phyloP scores from a whole-genome alignment of 2,113 vertebrate genomes.

The Sus scrofa region DNA sequence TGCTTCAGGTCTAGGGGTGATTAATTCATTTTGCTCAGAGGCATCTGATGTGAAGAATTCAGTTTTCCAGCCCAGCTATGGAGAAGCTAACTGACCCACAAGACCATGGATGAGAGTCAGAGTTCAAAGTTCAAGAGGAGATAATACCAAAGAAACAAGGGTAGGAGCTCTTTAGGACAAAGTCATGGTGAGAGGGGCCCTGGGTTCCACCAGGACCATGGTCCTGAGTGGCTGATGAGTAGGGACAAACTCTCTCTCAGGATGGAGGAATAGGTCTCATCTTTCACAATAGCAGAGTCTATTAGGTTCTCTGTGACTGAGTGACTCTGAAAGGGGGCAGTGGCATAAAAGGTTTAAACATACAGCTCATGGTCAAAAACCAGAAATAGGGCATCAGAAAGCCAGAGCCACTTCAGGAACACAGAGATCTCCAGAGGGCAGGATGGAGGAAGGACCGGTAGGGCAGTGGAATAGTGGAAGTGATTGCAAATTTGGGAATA shows the following conservation, averaged over 20 bases:
- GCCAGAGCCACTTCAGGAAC: background rate
- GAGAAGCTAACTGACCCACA: background rate
- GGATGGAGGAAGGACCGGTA: background rate
- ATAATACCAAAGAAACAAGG: background rate
- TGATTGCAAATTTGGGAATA: background rate
- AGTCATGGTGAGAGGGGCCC: background rate
- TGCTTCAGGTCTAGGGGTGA: background rate
- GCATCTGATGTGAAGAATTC: background rate
- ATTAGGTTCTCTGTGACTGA: background rate
- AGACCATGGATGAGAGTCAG: background rate
- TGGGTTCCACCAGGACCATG: background rate
- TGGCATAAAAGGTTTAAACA: background rate
- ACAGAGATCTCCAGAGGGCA: background rate
- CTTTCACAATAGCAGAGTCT: background rate
- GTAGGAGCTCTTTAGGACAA: background rate
- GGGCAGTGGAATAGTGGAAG: background rate
- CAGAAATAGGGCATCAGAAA: background rate
- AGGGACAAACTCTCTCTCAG: background rate
- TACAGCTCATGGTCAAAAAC: background rate
- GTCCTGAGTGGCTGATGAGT: background rate
- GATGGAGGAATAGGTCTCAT: background rate
- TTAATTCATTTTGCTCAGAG: background rate
- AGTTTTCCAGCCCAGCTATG: background rate
- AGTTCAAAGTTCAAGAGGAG: background rate
- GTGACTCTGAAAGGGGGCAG: background rate